Evolutionary conservation across 2,113 vertebrate species (phyloP).

Genomic region (Hydrolagus affinis): DNA sequence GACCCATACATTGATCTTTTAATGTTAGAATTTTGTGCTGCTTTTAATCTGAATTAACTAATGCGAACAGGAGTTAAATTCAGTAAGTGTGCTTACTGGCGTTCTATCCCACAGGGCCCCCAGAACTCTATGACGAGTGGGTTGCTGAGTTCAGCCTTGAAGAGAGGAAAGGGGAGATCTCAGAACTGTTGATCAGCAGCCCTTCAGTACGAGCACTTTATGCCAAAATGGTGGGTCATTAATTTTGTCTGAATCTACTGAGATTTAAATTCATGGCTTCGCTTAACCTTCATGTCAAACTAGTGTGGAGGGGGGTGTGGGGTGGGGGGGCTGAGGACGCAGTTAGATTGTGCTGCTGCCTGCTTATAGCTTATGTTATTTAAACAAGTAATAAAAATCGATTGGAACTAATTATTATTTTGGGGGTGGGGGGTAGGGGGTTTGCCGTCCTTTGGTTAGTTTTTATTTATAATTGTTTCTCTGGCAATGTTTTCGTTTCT

Average conservation of each 20-base stretch:
- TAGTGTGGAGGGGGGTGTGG: too few relatives aligned
- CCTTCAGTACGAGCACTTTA: conserved; percentile 88
- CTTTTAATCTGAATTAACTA: neutral
- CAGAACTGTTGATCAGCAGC: conserved; percentile 80
- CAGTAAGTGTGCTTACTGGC: neutral
- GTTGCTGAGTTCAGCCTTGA: conserved; percentile 72
- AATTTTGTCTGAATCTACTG: neutral
- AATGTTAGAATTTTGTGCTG: neutral
- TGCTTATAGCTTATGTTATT: too few relatives aligned
- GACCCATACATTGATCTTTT: neutral
- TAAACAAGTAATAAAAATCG: too few relatives aligned
- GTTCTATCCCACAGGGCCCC: conserved; percentile 60
- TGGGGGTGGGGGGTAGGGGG: too few relatives aligned
- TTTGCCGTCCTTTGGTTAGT: too few relatives aligned
- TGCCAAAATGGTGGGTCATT: conserved; percentile 79
- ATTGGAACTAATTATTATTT: too few relatives aligned
- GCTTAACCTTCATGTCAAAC: too few relatives aligned
- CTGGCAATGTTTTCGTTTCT: too few relatives aligned
- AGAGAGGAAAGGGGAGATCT: conserved; percentile 81
- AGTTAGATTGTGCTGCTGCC: too few relatives aligned
- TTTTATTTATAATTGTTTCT: too few relatives aligned
- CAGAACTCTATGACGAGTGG: conserved; percentile 80
- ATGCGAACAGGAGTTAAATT: neutral
- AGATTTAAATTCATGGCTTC: too few relatives aligned
- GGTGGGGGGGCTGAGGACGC: too few relatives aligned